Evolutionary conservation across 2,797 vertebrate genomes (phyloP), one percentile per base, ranked within the genome.

Genomic region (Brachyrhaphis roseni): DNA sequence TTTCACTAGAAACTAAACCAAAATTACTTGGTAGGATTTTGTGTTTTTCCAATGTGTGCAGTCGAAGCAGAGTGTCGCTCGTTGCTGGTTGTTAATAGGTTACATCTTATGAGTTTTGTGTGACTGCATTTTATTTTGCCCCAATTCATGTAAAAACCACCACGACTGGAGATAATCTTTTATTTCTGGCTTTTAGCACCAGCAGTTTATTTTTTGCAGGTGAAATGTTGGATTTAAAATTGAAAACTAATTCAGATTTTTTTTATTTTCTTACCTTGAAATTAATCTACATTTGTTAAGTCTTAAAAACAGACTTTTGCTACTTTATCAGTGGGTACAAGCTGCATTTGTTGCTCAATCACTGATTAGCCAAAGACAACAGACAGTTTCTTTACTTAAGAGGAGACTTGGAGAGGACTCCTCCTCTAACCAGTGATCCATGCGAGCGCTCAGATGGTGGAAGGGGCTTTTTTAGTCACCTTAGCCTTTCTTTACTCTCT

Each of bases 401-500:
- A 76, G 36, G 72, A 41, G 72, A 55, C 76, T 83, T 75, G 77
- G 51, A 82, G 34, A 82, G 64, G 39, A 72, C 31, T 34, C 81
- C 84, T 86, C 88, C 76, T 57, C 79, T 74, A 41, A 74, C 80
- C 82, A 77, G 53, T 82, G 88, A 86, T 88, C 88, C 87, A 74
- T 84, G 82, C 79, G 86, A 90, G 80, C 0, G 39, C 86, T 82
- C 84, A 75, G n/a, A 86, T 55, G 87, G 79, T 18, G 26, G 84
- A n/a, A 86, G 86, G 47, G 80, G 62, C 66, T 81, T 72, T 84
- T 82, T 74, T 34, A 84, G 84, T 87, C 91, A 92, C 92, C 86
- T 91, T 91, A 90, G 88, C 76, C 80, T 87, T 91, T 85, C 88
- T 91, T 88, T 88, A 75, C 86, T 87, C 88, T 78, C 79, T 75